Conservation (phyloP, 2,888 invertebrate species). For the Drosophila demipolita region DNA sequence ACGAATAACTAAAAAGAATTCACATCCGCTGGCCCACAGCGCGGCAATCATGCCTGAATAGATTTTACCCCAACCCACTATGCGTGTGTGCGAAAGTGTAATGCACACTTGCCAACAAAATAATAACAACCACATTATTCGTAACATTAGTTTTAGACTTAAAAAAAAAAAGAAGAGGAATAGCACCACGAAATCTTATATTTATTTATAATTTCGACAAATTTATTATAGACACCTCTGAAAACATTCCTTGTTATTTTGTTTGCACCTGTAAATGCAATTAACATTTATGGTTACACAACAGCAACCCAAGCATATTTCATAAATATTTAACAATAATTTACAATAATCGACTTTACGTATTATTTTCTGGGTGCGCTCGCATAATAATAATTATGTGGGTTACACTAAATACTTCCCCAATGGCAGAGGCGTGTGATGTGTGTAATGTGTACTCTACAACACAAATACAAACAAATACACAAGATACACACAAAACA, state of each 20-base stretch:
- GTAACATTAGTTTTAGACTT: background rate
- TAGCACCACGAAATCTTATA: background rate
- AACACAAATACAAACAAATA: constrained; percentile 10
- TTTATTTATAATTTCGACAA: background rate
- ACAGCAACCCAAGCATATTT: constrained; percentile 14
- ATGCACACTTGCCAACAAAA: constrained; percentile 2
- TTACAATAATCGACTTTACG: constrained; percentile 64
- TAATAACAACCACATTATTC: background rate
- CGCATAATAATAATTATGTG: constrained; percentile 73
- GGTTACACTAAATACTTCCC: constrained; percentile 62
- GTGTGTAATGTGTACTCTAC: constrained; percentile 42
- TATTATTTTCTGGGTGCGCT: constrained; percentile 60
- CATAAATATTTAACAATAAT: constrained; percentile 72
- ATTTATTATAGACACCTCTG: background rate
- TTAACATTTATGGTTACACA: constrained; percentile 68
- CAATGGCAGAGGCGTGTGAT: constrained; percentile 49
- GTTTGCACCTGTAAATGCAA: constrained; percentile 51
- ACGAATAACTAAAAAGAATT: constrained; percentile 51
- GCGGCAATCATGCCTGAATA: constrained; percentile 69
- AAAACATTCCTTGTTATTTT: background rate
- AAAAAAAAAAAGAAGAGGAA: background rate
- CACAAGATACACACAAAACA: constrained; percentile 1
- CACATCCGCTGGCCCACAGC: constrained; percentile 57
- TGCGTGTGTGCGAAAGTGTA: constrained; percentile 17
- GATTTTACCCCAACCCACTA: constrained; percentile 39